Base-by-base conservation (phyloP, 2,113 vertebrate species). In the Hippocampus abdominalis region DNA sequence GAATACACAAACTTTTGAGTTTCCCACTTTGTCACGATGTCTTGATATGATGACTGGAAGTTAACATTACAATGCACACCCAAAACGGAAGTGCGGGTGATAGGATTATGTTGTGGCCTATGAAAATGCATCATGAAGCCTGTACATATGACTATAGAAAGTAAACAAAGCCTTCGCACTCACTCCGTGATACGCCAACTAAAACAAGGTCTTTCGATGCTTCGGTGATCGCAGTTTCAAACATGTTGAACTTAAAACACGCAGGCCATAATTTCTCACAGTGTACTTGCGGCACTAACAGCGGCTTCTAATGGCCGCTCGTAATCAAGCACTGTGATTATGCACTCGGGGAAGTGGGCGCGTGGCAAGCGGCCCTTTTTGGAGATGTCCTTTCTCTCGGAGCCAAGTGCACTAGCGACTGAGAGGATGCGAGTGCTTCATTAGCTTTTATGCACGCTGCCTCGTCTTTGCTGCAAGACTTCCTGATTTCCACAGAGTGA, bases 261-360 rank as follows among this genome's bases (percentile, higher is more conserved):
- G 81, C 78, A 61, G 74, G 60, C 74, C 75, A 74, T 86, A 84
- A 88, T 86, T 90, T 85, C 81, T 89, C 70, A 67, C 86, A 76
- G 83, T 77, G 82, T 81, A 79, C 72, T 72, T 88, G 85, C 85
- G 84, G 77, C 79, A 75, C 81, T 85, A 82, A 90, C 75, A 87
- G 82, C 84, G 82, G 79, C 81, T 74, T 77, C 79, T 89, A 91
- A 89, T 90, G 87, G 84, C 78, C 84, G 83, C 79, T 87, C 83
- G 85, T 88, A 87, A 91, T 89, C 87, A 88, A 90, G 90, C 85
- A 87, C 85, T 82, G 76, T 88, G 86, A 88, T 88, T 89, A 90
- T 84, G 86, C 86, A 89, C 88, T 89, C 75, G 74, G 88, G 73
- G 79, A 87, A 90, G 86, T 85, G 83, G 86, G 85, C 86, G 80